Conservation (phyloP, 2,888 invertebrate genomes). For the Eubasilissa splendida region DNA sequence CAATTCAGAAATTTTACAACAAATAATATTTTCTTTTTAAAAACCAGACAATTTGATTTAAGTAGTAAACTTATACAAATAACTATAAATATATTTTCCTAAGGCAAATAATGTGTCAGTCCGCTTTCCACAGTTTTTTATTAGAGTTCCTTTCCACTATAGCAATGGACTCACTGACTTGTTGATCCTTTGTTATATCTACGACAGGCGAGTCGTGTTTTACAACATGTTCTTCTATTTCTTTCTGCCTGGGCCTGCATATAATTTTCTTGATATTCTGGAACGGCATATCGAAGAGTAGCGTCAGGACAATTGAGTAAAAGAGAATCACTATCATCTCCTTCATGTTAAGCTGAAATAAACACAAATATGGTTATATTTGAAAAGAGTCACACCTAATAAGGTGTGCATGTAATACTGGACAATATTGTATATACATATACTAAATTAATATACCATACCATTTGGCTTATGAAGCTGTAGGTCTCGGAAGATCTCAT, state of each 20-base stretch:
- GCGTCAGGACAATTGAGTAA: conserved; percentile 73
- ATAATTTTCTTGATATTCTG: conserved; percentile 77
- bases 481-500: conserved; percentile 74
- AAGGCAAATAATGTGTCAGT: conserved; percentile 23
- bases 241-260: conserved; percentile 59
- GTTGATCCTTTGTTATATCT: neutral
- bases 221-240: neutral
- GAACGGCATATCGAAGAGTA: conserved; percentile 79
- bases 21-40: too few relatives aligned
- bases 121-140: conserved; percentile 41
- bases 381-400: too few relatives aligned
- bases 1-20: too few relatives aligned
- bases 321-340: conserved; percentile 74
- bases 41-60: too few relatives aligned
- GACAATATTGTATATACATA: too few relatives aligned
- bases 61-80: neutral
- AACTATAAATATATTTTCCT: neutral
- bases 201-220: neutral
- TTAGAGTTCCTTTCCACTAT: conserved; percentile 36
- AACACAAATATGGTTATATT: neutral
- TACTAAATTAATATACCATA: conserved; percentile 62
- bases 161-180: conserved; percentile 18
- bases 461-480: conserved; percentile 73
- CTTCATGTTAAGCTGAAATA: conserved; percentile 74
- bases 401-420: too few relatives aligned